Percentiles rank a stretch among this genome's conserved stretches.
phyloP scores from a whole-genome alignment of 2,113 vertebrate species.

The Dascyllus trimaculatus region DNA sequence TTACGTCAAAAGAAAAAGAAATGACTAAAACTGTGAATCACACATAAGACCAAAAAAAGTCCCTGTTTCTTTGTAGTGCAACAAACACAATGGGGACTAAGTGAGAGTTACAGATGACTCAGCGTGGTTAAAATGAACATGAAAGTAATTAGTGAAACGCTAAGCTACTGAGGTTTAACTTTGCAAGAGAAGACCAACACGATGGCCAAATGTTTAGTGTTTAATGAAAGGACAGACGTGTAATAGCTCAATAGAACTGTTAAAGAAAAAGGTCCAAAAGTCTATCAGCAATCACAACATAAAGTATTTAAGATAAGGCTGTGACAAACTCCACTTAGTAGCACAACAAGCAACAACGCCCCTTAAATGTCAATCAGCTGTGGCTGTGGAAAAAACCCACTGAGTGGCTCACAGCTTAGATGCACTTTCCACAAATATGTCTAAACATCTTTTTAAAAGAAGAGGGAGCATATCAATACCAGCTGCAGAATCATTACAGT shows the following conservation, averaged over 20 bases:
- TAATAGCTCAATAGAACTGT: background rate
- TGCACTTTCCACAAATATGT: slow-evolving; percentile 1
- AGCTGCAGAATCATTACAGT: too few species aligned
- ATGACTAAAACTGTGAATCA: too few species aligned
- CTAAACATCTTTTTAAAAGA: background rate
- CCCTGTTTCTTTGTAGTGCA: too few species aligned
- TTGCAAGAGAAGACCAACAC: background rate
- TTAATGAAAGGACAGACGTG: background rate
- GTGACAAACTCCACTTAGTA: background rate
- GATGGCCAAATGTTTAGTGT: background rate
- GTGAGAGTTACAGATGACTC: too few species aligned
- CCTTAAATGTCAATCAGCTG: slow-evolving; percentile 4
- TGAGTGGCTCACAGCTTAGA: background rate
- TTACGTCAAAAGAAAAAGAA: too few species aligned
- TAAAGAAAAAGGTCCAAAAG: background rate
- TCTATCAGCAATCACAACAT: background rate
- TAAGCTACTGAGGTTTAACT: background rate
- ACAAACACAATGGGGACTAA: too few species aligned
- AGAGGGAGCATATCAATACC: too few species aligned
- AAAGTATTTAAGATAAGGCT: background rate
- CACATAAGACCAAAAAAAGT: too few species aligned
- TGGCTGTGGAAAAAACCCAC: slow-evolving; percentile 14
- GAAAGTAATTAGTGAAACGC: background rate
- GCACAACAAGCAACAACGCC: background rate
- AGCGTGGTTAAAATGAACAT: too few species aligned